A percentile compares a stretch with the other conserved stretches of the same genome.
These are phyloP conservation scores for Trimorus sp. DNA, from an alignment of 2,888 invertebrate genomes.

Conservation along the genomic window DNA sequence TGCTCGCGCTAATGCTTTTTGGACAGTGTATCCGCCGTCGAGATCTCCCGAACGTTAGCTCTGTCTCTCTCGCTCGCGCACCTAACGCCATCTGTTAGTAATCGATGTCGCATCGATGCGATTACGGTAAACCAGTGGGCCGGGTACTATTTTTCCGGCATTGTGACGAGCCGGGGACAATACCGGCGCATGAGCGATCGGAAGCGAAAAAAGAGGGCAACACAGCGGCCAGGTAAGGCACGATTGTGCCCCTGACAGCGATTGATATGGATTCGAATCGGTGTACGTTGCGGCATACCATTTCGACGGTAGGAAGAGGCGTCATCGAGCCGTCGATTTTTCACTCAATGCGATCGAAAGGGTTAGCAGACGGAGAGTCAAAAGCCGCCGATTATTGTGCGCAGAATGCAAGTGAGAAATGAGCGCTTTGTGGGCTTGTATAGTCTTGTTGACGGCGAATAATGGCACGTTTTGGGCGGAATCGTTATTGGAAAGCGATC, in stretches of 20 bases:
- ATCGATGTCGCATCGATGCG: constrained; percentile 64
- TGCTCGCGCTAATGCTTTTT: constrained; percentile 33
- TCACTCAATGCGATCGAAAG: constrained; percentile 62
- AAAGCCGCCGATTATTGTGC: constrained; percentile 56
- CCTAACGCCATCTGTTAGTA: constrained; percentile 55
- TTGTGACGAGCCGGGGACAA: constrained; percentile 61
- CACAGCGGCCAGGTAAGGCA: constrained; percentile 72
- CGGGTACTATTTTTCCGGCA: constrained; percentile 45
- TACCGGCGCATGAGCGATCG: constrained; percentile 50
- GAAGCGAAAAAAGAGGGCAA: constrained; percentile 46
- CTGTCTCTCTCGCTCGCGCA: constrained; percentile 21
- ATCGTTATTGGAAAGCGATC: constrained; percentile 48
- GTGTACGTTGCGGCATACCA: constrained; percentile 39
- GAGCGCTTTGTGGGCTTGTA: constrained; percentile 44
- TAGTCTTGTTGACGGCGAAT: constrained; percentile 54
- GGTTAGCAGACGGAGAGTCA: constrained; percentile 53
- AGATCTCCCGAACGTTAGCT: constrained; percentile 71
- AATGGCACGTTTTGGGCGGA: constrained; percentile 50
- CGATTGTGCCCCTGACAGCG: constrained; percentile 77
- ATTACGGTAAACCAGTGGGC: constrained; percentile 66
- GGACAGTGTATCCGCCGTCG: constrained; percentile 18
- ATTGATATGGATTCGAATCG: constrained; percentile 76
- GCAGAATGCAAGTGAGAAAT: constrained; percentile 57
- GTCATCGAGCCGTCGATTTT: constrained; percentile 65
- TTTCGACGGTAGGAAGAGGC: constrained; percentile 66